Evolutionary conservation across 2,888 invertebrate species (phyloP).

Genomic region (Tipula lateralis): DNA sequence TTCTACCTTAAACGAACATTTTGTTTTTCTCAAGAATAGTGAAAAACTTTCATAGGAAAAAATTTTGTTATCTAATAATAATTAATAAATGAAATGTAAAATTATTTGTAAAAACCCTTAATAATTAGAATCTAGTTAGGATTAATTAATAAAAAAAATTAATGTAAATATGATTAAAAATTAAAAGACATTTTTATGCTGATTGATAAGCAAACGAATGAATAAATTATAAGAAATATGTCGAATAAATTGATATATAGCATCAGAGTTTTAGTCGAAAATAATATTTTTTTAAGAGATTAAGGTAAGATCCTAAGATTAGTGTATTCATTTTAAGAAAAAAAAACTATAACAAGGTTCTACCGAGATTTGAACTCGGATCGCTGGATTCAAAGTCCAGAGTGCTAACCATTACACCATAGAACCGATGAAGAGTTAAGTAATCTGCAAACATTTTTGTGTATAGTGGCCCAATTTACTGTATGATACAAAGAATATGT

Average conservation of each 20-base stretch:
- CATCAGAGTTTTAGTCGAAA: no score
- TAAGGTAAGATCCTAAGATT: no score
- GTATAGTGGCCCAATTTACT: neutral
- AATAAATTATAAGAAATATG: neutral
- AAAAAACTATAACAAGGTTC: conserved; percentile 2
- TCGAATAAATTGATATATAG: neutral
- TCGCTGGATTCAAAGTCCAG: conserved; percentile 31
- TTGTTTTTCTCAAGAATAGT: neutral
- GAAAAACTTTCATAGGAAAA: neutral
- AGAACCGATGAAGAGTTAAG: conserved; percentile 39
- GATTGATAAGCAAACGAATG: neutral
- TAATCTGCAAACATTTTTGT: neutral
- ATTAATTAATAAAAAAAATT: neutral
- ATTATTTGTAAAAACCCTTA: neutral
- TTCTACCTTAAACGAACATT: neutral
- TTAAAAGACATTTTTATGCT: neutral
- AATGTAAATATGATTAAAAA: neutral
- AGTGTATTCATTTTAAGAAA: no score
- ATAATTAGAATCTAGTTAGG: neutral
- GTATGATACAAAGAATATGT: neutral
- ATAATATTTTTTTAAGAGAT: no score
- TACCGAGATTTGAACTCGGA: conserved; percentile 30
- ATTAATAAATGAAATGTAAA: neutral
- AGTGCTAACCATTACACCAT: conserved; percentile 49
- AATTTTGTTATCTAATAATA: neutral